phyloP scores from a whole-genome alignment of 2,113 vertebrate genomes.

The Mesocricetus auratus region DNA sequence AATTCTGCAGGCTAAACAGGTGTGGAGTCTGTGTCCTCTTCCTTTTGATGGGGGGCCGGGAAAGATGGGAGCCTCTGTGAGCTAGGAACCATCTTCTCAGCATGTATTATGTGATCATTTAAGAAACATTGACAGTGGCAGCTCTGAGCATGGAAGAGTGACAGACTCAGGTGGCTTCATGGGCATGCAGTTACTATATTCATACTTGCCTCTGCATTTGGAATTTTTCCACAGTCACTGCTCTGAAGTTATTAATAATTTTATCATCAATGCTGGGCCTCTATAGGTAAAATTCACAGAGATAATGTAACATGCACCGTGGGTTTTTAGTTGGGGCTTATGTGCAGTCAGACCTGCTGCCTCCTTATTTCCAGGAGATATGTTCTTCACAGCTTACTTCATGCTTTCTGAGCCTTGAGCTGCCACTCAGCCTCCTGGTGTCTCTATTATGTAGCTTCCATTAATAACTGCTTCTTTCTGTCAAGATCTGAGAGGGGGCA shows the following conservation, averaged over 20 bases:
- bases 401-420: background rate
- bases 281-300: background rate
- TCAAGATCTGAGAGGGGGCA: background rate
- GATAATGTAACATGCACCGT: too few relatives aligned
- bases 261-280: background rate
- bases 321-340: background rate
- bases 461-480: background rate
- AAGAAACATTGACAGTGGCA: background rate
- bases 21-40: background rate
- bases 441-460: background rate
- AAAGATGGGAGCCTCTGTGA: background rate
- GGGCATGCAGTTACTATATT: background rate
- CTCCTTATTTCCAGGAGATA: background rate
- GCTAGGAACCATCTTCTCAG: background rate
- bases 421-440: background rate
- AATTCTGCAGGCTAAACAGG: background rate
- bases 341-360: background rate
- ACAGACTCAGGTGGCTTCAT: fast-evolving
- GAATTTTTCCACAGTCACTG: background rate
- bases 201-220: background rate
- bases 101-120: background rate
- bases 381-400: background rate
- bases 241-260: background rate
- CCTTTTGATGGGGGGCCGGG: background rate
- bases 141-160: background rate